Conservation (phyloP, 2,888 invertebrate species). For the Megalurothrips usitatus region DNA sequence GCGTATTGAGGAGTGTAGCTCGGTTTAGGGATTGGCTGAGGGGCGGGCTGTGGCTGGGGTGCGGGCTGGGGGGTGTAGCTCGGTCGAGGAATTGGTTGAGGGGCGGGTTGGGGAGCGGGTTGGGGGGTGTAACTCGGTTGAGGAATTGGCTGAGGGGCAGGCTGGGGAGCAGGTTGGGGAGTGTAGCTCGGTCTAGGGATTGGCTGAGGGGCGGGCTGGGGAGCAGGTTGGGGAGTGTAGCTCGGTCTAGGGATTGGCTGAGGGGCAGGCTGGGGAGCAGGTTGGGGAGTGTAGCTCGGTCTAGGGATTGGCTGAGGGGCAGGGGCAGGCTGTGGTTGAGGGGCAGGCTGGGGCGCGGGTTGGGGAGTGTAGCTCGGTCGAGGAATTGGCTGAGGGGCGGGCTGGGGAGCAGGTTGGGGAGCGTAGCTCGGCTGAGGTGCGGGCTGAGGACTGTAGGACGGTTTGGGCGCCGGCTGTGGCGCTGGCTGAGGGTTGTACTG, state of each 20-base stretch:
- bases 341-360: conserved; percentile 35
- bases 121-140: conserved; percentile 15
- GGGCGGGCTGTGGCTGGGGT: conserved; percentile 35
- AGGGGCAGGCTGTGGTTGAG: conserved; percentile 42
- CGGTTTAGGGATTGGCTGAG: conserved; percentile 22
- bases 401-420: conserved; percentile 27
- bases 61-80: not conserved
- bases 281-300: conserved; percentile 4
- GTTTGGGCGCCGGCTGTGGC: conserved; percentile 31
- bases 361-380: conserved; percentile 40
- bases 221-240: conserved; percentile 37
- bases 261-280: conserved; percentile 42
- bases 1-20: not conserved
- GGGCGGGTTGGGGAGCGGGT: conserved; percentile 42
- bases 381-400: conserved; percentile 34
- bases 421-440: not conserved
- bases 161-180: not conserved
- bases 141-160: conserved; percentile 28
- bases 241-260: conserved; percentile 39
- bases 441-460: conserved; percentile 29
- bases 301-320: conserved; percentile 28
- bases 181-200: conserved; percentile 38
- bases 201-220: conserved; percentile 41
- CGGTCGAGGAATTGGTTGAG: conserved; percentile 4
- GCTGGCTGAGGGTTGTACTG: not conserved